Evolutionary conservation across 2,888 invertebrate genomes (phyloP).

Genomic region (Pachydiplax longipennis): DNA sequence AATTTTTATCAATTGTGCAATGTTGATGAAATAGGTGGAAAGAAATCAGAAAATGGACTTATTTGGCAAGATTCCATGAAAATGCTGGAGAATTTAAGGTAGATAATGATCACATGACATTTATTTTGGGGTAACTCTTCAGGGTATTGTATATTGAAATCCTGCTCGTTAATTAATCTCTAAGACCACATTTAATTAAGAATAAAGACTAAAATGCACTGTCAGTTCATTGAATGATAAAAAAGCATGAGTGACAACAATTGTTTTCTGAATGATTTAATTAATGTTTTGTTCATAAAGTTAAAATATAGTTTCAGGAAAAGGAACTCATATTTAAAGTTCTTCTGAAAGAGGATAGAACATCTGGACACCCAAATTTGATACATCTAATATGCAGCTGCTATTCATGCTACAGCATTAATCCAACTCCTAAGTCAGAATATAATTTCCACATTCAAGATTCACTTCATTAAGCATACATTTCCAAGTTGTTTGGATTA

Average conservation of each 20-base stretch:
- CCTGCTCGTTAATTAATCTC: neutral
- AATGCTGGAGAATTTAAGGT: no score
- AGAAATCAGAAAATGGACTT: no score
- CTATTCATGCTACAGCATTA: neutral
- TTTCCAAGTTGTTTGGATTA: neutral
- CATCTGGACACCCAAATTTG: neutral
- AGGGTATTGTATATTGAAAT: neutral
- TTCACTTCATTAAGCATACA: neutral
- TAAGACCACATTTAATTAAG: neutral
- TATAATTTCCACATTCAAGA: neutral
- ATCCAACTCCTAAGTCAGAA: neutral
- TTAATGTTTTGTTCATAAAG: no score
- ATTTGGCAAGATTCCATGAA: no score
- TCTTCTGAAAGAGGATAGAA: no score
- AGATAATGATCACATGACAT: neutral
- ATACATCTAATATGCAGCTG: neutral
- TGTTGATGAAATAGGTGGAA: no score
- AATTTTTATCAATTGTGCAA: no score
- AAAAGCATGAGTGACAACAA: no score
- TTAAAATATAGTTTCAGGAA: no score
- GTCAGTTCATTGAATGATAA: neutral
- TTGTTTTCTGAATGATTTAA: no score
- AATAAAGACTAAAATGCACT: neutral
- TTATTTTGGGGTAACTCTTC: neutral
- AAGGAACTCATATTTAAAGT: no score